phyloP scores from a whole-genome alignment of 2,888 invertebrate species.

The Tortrix viridana region DNA sequence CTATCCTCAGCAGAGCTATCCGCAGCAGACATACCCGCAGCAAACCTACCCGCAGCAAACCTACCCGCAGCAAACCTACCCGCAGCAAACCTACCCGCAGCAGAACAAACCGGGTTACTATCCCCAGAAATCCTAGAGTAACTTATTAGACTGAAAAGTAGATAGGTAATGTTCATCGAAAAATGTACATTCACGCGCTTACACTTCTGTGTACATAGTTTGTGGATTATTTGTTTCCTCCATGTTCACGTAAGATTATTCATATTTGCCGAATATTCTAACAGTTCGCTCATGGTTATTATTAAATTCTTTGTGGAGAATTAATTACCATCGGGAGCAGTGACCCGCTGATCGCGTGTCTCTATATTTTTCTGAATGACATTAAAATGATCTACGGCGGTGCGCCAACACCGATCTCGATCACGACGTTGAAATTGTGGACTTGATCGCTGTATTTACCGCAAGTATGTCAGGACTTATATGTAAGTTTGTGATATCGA shows the following conservation, averaged over 20 bases:
- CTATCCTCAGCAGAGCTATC: not conserved
- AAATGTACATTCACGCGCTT: conserved; percentile 3
- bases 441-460: conserved; percentile 61
- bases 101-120: not conserved
- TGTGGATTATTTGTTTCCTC: no score
- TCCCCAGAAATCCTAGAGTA: not conserved
- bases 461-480: conserved; percentile 21
- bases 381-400: conserved; percentile 13
- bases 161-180: conserved; percentile 9
- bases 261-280: not conserved
- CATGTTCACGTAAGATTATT: not conserved
- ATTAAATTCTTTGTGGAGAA: conserved; percentile 2
- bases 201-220: no score
- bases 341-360: conserved; percentile 9
- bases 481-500: conserved; percentile 30
- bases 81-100: not conserved
- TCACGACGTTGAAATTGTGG: conserved; percentile 75
- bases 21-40: conserved; percentile 34
- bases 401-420: conserved; percentile 58
- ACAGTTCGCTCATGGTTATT: not conserved
- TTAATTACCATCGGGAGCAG: not conserved
- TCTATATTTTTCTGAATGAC: conserved; percentile 44
- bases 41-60: conserved; percentile 37
- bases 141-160: conserved; percentile 2
- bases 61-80: not conserved